Evolutionary conservation across 2,888 invertebrate species (phyloP).

Genomic region (Mesorhabditis spiculigera): DNA sequence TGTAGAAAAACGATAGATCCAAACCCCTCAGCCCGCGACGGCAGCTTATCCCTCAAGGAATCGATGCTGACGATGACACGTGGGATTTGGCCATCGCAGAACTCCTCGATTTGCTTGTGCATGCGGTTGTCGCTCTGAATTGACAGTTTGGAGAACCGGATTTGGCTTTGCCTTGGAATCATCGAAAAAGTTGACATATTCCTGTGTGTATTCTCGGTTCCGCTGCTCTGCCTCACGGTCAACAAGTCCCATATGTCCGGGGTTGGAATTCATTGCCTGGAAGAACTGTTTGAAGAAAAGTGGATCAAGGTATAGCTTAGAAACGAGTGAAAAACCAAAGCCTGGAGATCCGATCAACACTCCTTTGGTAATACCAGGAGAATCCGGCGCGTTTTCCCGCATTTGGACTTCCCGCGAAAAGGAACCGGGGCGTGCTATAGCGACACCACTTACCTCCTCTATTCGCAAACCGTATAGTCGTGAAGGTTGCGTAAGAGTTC

Average conservation of each 20-base stretch:
- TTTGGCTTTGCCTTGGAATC: constrained; percentile 67
- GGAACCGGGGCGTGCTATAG: not conserved
- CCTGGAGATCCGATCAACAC: too few species aligned
- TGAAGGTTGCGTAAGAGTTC: too few species aligned
- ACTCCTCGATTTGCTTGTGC: constrained; percentile 82
- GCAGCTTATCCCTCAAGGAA: constrained; percentile 79
- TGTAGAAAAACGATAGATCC: constrained; percentile 20
- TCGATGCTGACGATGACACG: constrained; percentile 87
- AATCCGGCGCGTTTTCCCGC: not conserved
- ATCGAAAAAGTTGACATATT: constrained; percentile 92
- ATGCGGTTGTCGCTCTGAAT: constrained; percentile 83
- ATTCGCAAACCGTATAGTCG: too few species aligned
- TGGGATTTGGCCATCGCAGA: constrained; percentile 78
- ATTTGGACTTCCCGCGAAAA: not conserved
- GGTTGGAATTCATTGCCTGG: not conserved
- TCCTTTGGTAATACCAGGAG: too few species aligned
- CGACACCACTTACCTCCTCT: not conserved
- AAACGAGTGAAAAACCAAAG: too few species aligned
- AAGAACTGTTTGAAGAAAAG: not conserved
- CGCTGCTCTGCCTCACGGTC: constrained; percentile 69
- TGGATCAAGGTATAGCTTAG: too few species aligned
- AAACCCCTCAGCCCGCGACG: constrained; percentile 72
- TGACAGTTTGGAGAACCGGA: constrained; percentile 19
- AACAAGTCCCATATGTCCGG: constrained; percentile 19
- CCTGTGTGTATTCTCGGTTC: constrained; percentile 78